Base-by-base conservation (phyloP, 2,113 vertebrate species). In the Atlantisia rogersi region DNA sequence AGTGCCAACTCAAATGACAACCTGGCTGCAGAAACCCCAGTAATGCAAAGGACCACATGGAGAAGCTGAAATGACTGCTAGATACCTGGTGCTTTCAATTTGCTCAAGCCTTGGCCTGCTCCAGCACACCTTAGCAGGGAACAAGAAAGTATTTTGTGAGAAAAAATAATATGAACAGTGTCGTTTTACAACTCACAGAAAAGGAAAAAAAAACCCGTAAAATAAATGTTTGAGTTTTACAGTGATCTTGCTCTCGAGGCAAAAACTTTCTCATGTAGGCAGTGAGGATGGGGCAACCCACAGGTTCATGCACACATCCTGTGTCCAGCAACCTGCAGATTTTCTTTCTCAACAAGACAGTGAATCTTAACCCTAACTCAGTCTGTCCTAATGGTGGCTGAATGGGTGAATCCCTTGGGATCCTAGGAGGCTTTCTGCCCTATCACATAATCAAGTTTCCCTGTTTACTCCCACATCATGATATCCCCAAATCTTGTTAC, bases 1-100 rank as follows among this genome's bases (percentile, higher is more conserved):
- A 62, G 52, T 32, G 31, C 15, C 60, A 86, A 37, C 9, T 56
- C 64, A 75, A 88, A 20, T 4, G 21, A 46, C 37, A 52, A 2
- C 26, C 4, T 0, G 1, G 31, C 29, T 78, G n/a, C 29, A 91
- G 83, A 68, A 75, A 26, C 42, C 12, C 52, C 52, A 52, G 81
- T 24, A 52, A n/a, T 3, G 39, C 69, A 60, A 86, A 94, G 17
- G 56, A 63, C 62, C 32, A 9, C 32, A 52, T 29, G 22, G 88
- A 92, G 92, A 78, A 81, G 42, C 74, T 94, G 65, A 96, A 96
- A 95, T 89, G 48, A 75, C 69, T 95, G 81, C 84, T 89, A 89
- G 74, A 69, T 50, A 53, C 92, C 80, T 71, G 95, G 88, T 75
- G 86, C 86, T 84, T 95, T 87, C 77, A 84, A 87, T 95, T 95